These are phyloP conservation scores for Gryon sp. DNA, from an alignment of 1,140 invertebrate genomes.

Conservation along the genomic window DNA sequence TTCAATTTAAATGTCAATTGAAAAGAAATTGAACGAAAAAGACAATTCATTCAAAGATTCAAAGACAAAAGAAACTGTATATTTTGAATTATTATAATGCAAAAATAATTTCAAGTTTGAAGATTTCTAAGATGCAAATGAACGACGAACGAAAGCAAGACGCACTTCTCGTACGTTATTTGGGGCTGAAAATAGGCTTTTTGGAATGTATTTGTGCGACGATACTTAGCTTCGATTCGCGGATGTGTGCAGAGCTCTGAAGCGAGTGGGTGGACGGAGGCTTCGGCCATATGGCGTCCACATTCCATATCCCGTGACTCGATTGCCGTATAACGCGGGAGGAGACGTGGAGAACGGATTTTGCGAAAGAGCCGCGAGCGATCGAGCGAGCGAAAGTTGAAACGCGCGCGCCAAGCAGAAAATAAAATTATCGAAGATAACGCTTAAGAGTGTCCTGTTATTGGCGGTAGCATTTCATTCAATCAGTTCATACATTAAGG, in stretches of 20 bases:
- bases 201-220: conserved; percentile 61
- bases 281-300: conserved; percentile 77
- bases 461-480: background rate
- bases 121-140: conserved; percentile 38
- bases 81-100: too few relatives aligned
- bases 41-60: too few relatives aligned
- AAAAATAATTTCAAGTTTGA: conserved; percentile 20
- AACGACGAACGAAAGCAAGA: conserved; percentile 18
- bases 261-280: conserved; percentile 69
- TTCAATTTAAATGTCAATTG: too few relatives aligned
- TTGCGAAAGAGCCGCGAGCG: conserved; percentile 62
- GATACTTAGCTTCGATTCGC: conserved; percentile 59
- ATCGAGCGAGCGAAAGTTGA: conserved; percentile 59
- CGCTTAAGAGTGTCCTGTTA: conserved; percentile 15
- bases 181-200: conserved; percentile 69
- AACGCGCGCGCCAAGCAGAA: conserved; percentile 45
- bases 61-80: too few relatives aligned
- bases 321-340: conserved; percentile 60
- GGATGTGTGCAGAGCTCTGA: conserved; percentile 62
- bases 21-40: too few relatives aligned
- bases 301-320: conserved; percentile 75
- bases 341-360: conserved; percentile 63
- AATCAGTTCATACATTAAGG: too few relatives aligned
- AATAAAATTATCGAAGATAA: conserved; percentile 55
- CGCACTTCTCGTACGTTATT: conserved; percentile 52